Base-by-base conservation (phyloP, 2,113 vertebrate genomes). In the Hippocampus comes region DNA sequence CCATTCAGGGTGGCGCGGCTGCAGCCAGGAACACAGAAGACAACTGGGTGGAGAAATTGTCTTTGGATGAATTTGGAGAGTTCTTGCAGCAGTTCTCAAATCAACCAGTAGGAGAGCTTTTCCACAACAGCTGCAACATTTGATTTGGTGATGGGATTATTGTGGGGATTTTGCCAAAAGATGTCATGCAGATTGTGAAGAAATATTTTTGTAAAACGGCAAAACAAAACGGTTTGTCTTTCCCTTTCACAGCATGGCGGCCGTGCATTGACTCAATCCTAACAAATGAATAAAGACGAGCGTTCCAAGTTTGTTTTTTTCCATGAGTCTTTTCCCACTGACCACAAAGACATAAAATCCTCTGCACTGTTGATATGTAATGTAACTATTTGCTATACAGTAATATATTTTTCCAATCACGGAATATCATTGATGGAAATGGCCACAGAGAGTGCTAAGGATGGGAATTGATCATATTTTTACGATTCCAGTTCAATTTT, bases 41-140 rank as follows among this genome's bases (percentile, higher is more conserved):
- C 30, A 92, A 92, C 75, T 9, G 59, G 63, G 91, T 93, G 25
- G 84, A 86, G 57, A 69, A 76, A 34, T 41, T 70, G n/a, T 84
- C 87, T 1, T 53, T 92, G 79, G 73, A 84, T 7, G 53, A 86
- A 63, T 70, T 93, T 70, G 76, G 67, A 12, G 53, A 71, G 9
- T 91, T 92, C 61, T 59, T 93, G 51, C 88, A 91, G 86, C 83
- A 86, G 72, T 89, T 88, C 78, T 87, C 82, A 0, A 72, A 79
- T 63, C 61, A 72, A 15, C 86, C 89, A 78, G 87, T 89, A 5
- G 83, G 86, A 63, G 87, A 89, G 74, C 79, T 93, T 75, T 92
- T 93, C 66, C 63, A 86, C 41, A 88, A 84, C 65, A 87, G 87
- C 51, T 92, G 91, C 76, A 86, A 49, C 14, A 27, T 17, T 66